phyloP scores from a whole-genome alignment of 92 coral and sea anemone genomes.

The Parazoanthus swiftii region DNA sequence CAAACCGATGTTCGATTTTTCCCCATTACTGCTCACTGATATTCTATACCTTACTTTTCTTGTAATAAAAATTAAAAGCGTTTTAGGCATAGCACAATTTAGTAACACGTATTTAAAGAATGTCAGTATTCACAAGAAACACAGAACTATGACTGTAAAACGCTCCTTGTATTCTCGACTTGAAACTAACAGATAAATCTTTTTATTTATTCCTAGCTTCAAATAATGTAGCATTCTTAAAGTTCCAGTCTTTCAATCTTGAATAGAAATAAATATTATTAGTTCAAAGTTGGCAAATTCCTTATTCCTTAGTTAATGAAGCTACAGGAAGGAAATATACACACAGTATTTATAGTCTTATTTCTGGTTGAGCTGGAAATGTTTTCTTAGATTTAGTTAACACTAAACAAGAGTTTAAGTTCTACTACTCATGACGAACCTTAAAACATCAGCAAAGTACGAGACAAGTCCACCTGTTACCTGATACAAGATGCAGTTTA shows the following conservation, averaged over 20 bases:
- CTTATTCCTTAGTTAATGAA: not conserved
- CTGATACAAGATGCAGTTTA: not conserved
- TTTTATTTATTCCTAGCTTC: no score
- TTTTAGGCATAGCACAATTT: not conserved
- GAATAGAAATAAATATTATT: no score
- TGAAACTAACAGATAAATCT: not conserved
- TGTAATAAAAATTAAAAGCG: no score
- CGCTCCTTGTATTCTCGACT: not conserved
- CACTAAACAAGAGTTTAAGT: not conserved
- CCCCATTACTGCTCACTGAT: not conserved
- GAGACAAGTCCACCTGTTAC: no score
- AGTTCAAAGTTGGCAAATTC: not conserved
- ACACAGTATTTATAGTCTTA: no score
- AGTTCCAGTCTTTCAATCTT: no score
- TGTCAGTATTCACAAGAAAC: not conserved
- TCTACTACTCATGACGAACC: not conserved
- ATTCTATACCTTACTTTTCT: no score
- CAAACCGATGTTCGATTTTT: not conserved
- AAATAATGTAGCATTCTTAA: no score
- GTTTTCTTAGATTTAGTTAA: not conserved
- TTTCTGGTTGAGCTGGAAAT: no score
- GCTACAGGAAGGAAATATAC: not conserved
- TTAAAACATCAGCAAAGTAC: no score
- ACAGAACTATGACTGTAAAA: not conserved
- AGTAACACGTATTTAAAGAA: not conserved